A percentile compares a stretch with the other conserved stretches of the same genome.
Evolutionary conservation across 2,888 invertebrate genomes (phyloP).

Genomic region (Plutella xylostella): DNA sequence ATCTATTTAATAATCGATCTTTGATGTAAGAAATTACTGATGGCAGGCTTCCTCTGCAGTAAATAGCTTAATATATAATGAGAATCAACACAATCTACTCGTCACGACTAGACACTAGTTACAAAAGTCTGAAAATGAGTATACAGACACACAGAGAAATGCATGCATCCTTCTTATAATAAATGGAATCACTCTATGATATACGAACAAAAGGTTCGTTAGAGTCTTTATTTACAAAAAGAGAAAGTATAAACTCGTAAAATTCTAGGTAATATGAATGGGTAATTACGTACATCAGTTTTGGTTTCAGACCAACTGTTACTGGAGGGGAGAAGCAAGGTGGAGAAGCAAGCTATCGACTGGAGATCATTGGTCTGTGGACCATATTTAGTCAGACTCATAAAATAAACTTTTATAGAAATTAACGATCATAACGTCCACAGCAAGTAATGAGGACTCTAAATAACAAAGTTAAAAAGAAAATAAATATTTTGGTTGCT

Average conservation of each 20-base stretch:
- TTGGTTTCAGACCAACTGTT: not conserved
- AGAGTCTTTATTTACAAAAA: constrained; percentile 55
- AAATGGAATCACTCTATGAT: constrained; percentile 67
- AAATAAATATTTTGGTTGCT: constrained; percentile 43
- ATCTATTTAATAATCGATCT: no score
- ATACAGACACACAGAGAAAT: constrained; percentile 66
- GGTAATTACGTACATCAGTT: no score
- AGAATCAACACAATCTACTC: constrained; percentile 55
- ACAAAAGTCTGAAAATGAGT: constrained; percentile 54
- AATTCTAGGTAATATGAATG: constrained; percentile 17
- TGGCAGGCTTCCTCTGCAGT: constrained; percentile 48
- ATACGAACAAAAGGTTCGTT: constrained; percentile 37
- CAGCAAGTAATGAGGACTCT: not conserved
- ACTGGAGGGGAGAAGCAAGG: not conserved
- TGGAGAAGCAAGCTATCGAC: not conserved
- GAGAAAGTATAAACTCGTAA: constrained; percentile 16
- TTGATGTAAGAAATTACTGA: no score
- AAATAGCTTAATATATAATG: constrained; percentile 54
- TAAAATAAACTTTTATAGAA: not conserved
- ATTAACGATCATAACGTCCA: not conserved
- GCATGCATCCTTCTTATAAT: constrained; percentile 66
- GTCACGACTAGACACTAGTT: constrained; percentile 63
- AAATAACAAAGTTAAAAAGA: constrained; percentile 39
- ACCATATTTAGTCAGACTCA: not conserved
- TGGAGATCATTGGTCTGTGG: constrained; percentile 1